A percentile compares a stretch with the other conserved stretches of the same genome.
Evolutionary conservation across 2,888 invertebrate genomes (phyloP).

Genomic region (Ethmia dodecea): DNA sequence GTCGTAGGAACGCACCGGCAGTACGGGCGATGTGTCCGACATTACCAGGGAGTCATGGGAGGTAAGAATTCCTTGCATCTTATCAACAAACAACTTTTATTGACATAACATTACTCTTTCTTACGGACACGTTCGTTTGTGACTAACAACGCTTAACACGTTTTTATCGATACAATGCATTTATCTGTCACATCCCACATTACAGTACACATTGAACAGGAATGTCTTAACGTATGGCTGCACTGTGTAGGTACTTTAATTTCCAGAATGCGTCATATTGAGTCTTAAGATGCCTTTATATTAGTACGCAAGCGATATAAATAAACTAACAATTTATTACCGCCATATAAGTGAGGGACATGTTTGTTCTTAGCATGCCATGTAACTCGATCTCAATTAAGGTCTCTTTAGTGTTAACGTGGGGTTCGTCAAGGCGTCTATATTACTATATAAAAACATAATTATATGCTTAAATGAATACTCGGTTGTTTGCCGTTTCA

Average conservation of each 20-base stretch:
- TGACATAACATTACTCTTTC: slow-evolving; percentile 18
- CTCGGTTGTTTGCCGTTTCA: too few species aligned
- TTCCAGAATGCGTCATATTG: slow-evolving; percentile 6
- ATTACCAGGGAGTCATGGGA: slow-evolving; percentile 95
- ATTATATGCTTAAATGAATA: too few species aligned
- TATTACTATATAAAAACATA: too few species aligned
- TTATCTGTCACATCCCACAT: slow-evolving; percentile 49
- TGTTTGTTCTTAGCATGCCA: slow-evolving; percentile 7
- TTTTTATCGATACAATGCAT: slow-evolving; percentile 46
- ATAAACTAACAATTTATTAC: slow-evolving; percentile 33
- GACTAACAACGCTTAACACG: slow-evolving; percentile 45
- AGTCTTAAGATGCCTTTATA: slow-evolving; percentile 1
- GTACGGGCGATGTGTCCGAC: slow-evolving; percentile 86
- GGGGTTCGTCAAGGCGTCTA: too few species aligned
- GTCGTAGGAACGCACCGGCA: slow-evolving; percentile 76
- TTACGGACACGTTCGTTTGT: slow-evolving; percentile 36
- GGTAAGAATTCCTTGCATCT: slow-evolving; percentile 78
- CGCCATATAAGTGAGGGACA: slow-evolving; percentile 12
- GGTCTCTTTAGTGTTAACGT: too few species aligned
- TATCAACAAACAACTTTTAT: slow-evolving; percentile 12
- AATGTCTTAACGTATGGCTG: slow-evolving; percentile 32
- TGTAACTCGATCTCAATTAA: too few species aligned
- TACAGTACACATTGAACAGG: slow-evolving; percentile 69
- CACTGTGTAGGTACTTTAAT: slow-evolving; percentile 19
- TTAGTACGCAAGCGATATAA: slow-evolving; percentile 23